These are phyloP conservation scores for Fukomys damarensis DNA, from an alignment of 2,113 vertebrate species.

Conservation along the genomic window DNA sequence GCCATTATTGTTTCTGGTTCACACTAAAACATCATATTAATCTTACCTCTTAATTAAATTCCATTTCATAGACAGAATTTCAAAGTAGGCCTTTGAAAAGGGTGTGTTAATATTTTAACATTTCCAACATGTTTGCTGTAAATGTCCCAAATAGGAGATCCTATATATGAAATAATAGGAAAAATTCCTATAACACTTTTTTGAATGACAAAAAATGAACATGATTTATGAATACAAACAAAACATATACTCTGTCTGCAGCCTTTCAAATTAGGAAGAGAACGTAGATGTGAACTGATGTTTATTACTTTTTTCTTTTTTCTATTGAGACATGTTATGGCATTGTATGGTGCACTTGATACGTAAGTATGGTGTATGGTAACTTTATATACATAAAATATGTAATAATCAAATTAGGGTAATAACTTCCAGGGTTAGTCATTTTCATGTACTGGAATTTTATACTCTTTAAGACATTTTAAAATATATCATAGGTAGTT, in stretches of 20 bases:
- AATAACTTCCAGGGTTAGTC: not conserved
- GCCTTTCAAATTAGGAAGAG: not conserved
- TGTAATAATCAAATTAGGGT: not conserved
- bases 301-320: not conserved
- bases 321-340: not conserved
- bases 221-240: not conserved
- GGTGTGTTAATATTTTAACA: not conserved
- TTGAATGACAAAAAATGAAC: not conserved
- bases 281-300: not conserved
- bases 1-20: not conserved
- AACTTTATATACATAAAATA: not conserved
- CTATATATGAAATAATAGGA: not conserved
- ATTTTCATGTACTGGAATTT: not conserved
- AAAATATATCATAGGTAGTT: not conserved
- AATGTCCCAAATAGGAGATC: not conserved
- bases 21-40: not conserved
- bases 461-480: not conserved
- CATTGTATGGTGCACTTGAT: no score
- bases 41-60: not conserved
- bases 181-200: not conserved
- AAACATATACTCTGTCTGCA: not conserved
- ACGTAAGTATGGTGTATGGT: not conserved
- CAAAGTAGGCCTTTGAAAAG: not conserved
- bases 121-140: not conserved
- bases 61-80: not conserved